Base-by-base conservation (phyloP, 37 sponge, comb jelly and placozoan genomes). In the Aplysina aerophoba region DNA sequence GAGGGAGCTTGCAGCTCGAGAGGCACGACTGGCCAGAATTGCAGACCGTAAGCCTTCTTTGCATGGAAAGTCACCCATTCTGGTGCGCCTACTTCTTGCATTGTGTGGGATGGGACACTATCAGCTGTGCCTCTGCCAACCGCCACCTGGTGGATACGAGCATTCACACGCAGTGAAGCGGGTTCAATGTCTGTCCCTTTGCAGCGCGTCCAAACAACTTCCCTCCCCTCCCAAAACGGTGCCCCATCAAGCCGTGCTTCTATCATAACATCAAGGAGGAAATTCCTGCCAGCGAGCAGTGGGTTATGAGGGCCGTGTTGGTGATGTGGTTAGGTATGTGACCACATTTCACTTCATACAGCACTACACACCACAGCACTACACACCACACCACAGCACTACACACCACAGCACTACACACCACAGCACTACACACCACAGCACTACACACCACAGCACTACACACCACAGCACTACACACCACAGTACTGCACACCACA, bases 191-290 rank as follows among this genome's bases (percentile, higher is more conserved):
- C n/a, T n/a, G n/a, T n/a, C n/a, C n/a, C n/a, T n/a, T 44, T 63
- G 38, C 33, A 73, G 88, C 85, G 33, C 90, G 88, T 33, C 90
- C 87, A 15, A 96, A 93, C 55, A 96, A 96, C 92, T 96, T 96
- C 80, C 97, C 95, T 37, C 97, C 97, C 5, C 85, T 94, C 21
- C 97, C 95, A n/a, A 75, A 74, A 56, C 87, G 85, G 56, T 93
- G 87, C 50, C 95, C 94, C 21, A 25, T 90, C 61, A 91, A 95
- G 82, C 98, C 98, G 13, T 97, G 96, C 81, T 96, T 95, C 87
- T 97, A 97, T 44, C 86, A 96, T 73, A 91, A 95, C 85, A 91
- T 97, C 63, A 80, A 64, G 24, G 94, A 83, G 27, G 98, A 97
- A 61, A 82, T 97, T 21, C 98, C 98, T 31, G 90, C 90, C 0